Base-by-base conservation (phyloP, 2,113 vertebrate genomes). In the Hydropotes inermis region DNA sequence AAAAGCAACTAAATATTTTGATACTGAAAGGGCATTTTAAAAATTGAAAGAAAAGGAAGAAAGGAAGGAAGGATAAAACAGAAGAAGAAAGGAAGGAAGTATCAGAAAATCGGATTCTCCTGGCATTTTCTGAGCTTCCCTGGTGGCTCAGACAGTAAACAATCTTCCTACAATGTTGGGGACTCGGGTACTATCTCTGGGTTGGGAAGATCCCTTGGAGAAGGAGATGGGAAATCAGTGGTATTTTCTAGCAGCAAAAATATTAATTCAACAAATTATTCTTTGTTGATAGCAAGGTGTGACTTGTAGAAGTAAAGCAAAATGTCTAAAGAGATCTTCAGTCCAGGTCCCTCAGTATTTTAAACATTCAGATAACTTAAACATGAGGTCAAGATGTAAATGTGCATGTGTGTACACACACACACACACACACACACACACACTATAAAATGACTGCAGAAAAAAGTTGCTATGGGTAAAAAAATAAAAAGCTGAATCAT, bases 321-420 rank as follows among this genome's bases (percentile, higher is more conserved):
- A 93, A 50, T 45, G n/a, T 64, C 81, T 28, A 11, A 64, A 89
- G 76, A 82, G 10, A 27, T 67, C 21, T 11, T 94, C 12, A 15
- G 19, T 14, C 25, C 27, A n/a, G 19, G 28, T n/a, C 7, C 9
- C 27, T 60, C 55, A 78, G 55, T n/a, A 54, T 30, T 21, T 86
- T 57, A 50, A 52, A 43, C 57, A 47, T 23, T 57, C 39, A 57
- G 30, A 36, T 57, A n/a, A 55, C 30, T 12, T 76, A 79, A 45
- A 45, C 13, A 47, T 8, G 58, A 94, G 27, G 27, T 43, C 11
- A 33, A 58, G 55, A 60, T 21, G 70, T 70, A 19, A 0, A 0
- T 39, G 11, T 23, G n/a, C n/a, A 1, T 12, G 9, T 1, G 0
- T 0, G 3, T 25, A 30, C 58, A 14, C 12, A 6, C 58, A 60